Evolutionary conservation across 2,888 invertebrate genomes (phyloP).

Genomic region (Smittia aterrima): DNA sequence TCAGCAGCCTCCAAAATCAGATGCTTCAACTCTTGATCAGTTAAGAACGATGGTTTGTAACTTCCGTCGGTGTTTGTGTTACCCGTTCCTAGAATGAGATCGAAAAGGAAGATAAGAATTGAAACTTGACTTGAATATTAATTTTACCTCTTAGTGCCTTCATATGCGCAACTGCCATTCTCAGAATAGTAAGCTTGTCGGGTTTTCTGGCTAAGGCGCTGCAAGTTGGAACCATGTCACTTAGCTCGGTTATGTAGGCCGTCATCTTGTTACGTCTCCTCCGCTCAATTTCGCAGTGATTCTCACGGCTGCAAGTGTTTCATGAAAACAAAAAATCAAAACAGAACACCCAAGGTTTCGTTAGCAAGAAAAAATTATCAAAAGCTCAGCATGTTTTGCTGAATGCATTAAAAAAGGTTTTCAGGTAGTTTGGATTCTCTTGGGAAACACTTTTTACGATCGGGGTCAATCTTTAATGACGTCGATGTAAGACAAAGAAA

Average conservation of each 20-base stretch:
- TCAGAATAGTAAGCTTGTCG: conserved; percentile 96
- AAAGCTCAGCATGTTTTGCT: neutral
- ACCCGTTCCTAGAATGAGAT: conserved; percentile 72
- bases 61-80: conserved; percentile 96
- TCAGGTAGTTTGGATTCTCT: neutral
- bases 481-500: neutral
- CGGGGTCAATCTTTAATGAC: neutral
- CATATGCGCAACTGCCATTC: conserved; percentile 99
- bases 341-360: neutral
- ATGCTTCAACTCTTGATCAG: conserved; percentile 98
- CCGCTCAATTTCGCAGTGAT: conserved; percentile 98
- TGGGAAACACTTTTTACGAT: neutral
- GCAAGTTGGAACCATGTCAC: conserved; percentile 99
- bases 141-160: conserved; percentile 86
- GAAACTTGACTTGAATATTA: conserved; percentile 3
- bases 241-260: conserved; percentile 98
- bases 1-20: conserved; percentile 98
- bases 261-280: conserved; percentile 99
- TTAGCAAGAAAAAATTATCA: neutral
- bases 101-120: conserved; percentile 3
- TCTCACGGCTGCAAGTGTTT: conserved; percentile 71
- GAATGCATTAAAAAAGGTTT: neutral
- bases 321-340: neutral
- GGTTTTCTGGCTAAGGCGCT: conserved; percentile 97
- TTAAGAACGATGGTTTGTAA: conserved; percentile 97